A percentile compares a stretch with the other conserved stretches of the same genome.
Evolutionary conservation across 1,140 invertebrate species (phyloP).

Genomic region (Phymastichus coffea): DNA sequence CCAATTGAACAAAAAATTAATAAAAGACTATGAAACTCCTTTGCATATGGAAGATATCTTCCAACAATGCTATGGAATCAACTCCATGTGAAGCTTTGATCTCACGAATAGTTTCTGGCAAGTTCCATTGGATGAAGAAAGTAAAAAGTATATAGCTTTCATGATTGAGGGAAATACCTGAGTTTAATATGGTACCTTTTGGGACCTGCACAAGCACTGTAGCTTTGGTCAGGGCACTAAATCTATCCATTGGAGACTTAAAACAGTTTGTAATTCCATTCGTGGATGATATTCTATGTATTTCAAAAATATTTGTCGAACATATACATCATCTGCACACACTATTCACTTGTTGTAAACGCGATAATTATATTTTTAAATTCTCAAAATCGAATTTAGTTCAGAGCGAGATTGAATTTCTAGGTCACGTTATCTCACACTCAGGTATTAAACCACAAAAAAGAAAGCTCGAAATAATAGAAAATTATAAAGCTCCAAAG

Average conservation of each 20-base stretch:
- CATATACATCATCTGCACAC: conserved; percentile 31
- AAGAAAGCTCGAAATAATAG: neutral
- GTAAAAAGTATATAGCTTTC: conserved; percentile 40
- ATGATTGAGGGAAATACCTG: conserved; percentile 36
- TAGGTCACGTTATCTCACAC: neutral
- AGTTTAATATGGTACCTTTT: conserved; percentile 38
- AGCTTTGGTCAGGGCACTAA: conserved; percentile 31
- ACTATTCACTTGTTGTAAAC: neutral
- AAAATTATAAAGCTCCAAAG: neutral
- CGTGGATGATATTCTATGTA: conserved; percentile 30
- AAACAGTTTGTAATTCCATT: conserved; percentile 21
- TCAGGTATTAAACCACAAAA: neutral
- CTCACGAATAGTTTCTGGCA: conserved; percentile 44
- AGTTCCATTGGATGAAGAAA: conserved; percentile 32
- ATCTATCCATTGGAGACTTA: neutral
- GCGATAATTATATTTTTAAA: neutral
- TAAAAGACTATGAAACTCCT: conserved; percentile 33
- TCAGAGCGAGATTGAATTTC: neutral
- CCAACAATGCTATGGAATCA: conserved; percentile 20
- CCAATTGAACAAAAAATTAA: conserved; percentile 32
- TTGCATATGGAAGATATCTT: conserved; percentile 23
- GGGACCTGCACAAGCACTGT: conserved; percentile 40
- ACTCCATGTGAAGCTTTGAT: conserved; percentile 36
- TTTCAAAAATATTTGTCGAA: conserved; percentile 17
- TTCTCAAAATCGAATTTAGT: neutral